phyloP scores from a whole-genome alignment of 2,113 vertebrate species.

The Python bivittatus region DNA sequence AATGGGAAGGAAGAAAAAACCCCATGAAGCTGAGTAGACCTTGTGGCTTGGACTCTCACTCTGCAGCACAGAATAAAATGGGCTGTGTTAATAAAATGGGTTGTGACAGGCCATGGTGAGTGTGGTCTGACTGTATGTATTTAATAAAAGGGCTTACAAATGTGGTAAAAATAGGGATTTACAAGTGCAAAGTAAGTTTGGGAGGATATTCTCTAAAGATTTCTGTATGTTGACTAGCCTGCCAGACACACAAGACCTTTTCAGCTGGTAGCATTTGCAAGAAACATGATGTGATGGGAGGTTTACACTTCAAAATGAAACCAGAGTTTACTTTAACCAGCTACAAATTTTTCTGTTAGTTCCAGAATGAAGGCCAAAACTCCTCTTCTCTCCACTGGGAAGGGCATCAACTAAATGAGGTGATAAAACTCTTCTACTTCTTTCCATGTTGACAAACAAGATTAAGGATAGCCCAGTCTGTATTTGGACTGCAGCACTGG shows the following conservation, averaged over 20 bases:
- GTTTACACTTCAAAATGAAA: conserved; percentile 12
- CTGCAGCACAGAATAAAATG: conserved; percentile 41
- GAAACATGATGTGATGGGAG: not conserved
- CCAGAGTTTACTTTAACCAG: conserved; percentile 2
- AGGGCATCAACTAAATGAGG: not conserved
- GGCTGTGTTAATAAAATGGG: conserved; percentile 59
- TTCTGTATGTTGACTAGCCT: not conserved
- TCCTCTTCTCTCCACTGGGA: not conserved
- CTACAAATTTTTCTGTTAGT: not conserved
- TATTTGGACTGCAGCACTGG: not conserved
- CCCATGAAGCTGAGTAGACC: not conserved
- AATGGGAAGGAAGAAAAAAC: conserved; percentile 29
- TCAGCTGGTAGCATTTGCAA: not conserved
- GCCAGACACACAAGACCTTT: conserved; percentile 8
- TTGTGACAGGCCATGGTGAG: conserved; percentile 50
- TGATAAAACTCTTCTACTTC: not conserved
- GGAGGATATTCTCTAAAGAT: conserved; percentile 34
- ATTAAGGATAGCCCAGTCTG: no score
- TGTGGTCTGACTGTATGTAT: conserved; percentile 53
- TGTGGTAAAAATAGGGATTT: conserved; percentile 9
- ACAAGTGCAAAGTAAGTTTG: conserved; percentile 36
- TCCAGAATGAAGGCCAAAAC: not conserved
- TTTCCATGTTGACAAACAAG: not conserved
- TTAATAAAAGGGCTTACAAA: conserved; percentile 63
- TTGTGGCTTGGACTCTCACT: conserved; percentile 59